Evolutionary conservation across 2,113 vertebrate species (phyloP).

Genomic region (Solea solea): DNA sequence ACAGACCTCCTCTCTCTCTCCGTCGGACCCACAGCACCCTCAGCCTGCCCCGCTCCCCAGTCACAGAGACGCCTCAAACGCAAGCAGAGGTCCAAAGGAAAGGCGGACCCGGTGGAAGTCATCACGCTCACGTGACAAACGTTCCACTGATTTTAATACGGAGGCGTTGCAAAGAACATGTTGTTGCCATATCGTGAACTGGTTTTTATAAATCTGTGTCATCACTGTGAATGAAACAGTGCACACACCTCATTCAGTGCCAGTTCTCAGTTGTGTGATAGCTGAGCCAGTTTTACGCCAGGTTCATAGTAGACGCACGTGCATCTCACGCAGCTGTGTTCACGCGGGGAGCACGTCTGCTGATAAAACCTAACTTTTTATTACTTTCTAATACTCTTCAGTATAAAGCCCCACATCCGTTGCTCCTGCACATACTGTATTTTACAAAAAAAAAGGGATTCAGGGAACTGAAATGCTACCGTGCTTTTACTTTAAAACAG

Average conservation of each 20-base stretch:
- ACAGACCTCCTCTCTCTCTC: constrained; percentile 73
- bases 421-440: too few relatives aligned
- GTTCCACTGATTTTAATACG: constrained; percentile 34
- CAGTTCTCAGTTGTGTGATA: constrained; percentile 61
- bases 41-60: constrained; percentile 30
- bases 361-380: too few relatives aligned
- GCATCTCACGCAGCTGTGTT: too few relatives aligned
- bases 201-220: constrained; percentile 48
- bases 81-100: constrained; percentile 72
- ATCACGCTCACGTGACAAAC: constrained; percentile 76
- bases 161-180: constrained; percentile 22
- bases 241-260: constrained; percentile 71
- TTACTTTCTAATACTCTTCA: too few relatives aligned
- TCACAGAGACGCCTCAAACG: constrained; percentile 74
- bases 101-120: constrained; percentile 71
- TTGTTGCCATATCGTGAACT: constrained; percentile 29
- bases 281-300: constrained; percentile 56
- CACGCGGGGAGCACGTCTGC: too few relatives aligned
- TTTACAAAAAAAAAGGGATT: too few relatives aligned
- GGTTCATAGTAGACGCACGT: too few relatives aligned
- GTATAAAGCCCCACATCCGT: too few relatives aligned
- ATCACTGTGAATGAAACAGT: constrained; percentile 77
- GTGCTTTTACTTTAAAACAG: too few relatives aligned
- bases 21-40: constrained; percentile 57
- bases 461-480: too few relatives aligned